These are phyloP conservation scores for Leptogaster cylindrica DNA, from an alignment of 2,888 invertebrate genomes.

Conservation along the genomic window DNA sequence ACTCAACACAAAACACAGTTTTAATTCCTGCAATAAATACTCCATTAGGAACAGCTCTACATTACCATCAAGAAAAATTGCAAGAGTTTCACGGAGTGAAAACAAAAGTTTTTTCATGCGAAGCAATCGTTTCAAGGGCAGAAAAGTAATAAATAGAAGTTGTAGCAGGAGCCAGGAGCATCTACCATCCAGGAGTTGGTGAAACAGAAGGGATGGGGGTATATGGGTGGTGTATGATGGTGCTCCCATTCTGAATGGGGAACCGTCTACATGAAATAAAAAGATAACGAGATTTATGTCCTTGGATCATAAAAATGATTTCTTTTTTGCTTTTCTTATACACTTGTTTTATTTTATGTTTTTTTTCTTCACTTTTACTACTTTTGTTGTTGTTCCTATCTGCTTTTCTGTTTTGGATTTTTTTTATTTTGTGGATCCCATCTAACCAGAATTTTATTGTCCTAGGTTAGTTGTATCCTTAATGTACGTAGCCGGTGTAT, in stretches of 20 bases:
- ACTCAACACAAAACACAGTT: too few species aligned
- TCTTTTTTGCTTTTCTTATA: too few species aligned
- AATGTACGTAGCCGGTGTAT: slow-evolving; percentile 29
- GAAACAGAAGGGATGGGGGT: not conserved
- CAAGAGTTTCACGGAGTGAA: slow-evolving; percentile 32
- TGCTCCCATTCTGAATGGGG: not conserved
- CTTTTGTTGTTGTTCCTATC: slow-evolving; percentile 53
- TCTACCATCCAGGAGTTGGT: not conserved
- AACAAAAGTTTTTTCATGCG: slow-evolving; percentile 36
- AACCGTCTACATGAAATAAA: slow-evolving; percentile 39
- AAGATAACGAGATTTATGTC: slow-evolving; percentile 61
- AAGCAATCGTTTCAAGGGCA: slow-evolving; percentile 34
- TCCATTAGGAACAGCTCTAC: too few species aligned
- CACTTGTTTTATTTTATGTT: too few species aligned
- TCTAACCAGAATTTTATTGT: slow-evolving; percentile 52
- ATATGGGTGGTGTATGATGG: not conserved
- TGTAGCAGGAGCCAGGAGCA: slow-evolving; percentile 2
- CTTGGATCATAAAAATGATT: slow-evolving; percentile 61
- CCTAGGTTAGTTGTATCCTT: slow-evolving; percentile 51
- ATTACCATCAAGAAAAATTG: slow-evolving; percentile 27
- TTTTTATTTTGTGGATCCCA: too few species aligned
- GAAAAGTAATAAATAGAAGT: slow-evolving; percentile 25
- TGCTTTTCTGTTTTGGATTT: too few species aligned
- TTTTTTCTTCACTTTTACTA: slow-evolving; percentile 51
- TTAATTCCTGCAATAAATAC: not conserved